Conservation (phyloP, 2,888 invertebrate genomes). For the Nebria brevicollis region DNA sequence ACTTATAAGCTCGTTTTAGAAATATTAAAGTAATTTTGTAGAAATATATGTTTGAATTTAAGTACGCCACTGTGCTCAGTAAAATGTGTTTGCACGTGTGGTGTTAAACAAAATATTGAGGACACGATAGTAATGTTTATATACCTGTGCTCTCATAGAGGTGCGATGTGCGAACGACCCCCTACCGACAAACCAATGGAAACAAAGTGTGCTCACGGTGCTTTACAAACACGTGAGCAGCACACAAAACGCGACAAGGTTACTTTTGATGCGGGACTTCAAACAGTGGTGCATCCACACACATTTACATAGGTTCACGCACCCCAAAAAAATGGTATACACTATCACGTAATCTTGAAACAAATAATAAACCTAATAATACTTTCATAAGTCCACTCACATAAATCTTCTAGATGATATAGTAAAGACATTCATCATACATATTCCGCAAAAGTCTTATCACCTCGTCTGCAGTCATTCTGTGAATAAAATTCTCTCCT, state of each 20-base stretch:
- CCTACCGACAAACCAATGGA: slow-evolving; percentile 19
- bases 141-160: slow-evolving; percentile 10
- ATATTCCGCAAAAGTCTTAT: neutral
- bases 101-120: slow-evolving; percentile 1
- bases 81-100: neutral
- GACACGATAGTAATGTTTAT: slow-evolving; percentile 4
- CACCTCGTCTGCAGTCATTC: neutral
- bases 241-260: slow-evolving; percentile 1
- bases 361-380: no score
- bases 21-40: no score
- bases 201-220: slow-evolving; percentile 26
- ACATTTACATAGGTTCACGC: neutral
- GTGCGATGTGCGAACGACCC: slow-evolving; percentile 6
- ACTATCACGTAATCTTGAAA: no score
- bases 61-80: neutral
- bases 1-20: no score
- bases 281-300: slow-evolving; percentile 8
- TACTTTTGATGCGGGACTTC: slow-evolving; percentile 3
- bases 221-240: slow-evolving; percentile 19
- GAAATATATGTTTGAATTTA: neutral
- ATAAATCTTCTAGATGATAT: neutral
- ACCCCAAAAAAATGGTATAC: no score
- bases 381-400: no score
- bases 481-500: neutral
- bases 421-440: neutral